Percentiles rank a stretch among this genome's conserved stretches.
phyloP scores from a whole-genome alignment of 2,888 invertebrate genomes.

The Phragmatobia fuliginosa region DNA sequence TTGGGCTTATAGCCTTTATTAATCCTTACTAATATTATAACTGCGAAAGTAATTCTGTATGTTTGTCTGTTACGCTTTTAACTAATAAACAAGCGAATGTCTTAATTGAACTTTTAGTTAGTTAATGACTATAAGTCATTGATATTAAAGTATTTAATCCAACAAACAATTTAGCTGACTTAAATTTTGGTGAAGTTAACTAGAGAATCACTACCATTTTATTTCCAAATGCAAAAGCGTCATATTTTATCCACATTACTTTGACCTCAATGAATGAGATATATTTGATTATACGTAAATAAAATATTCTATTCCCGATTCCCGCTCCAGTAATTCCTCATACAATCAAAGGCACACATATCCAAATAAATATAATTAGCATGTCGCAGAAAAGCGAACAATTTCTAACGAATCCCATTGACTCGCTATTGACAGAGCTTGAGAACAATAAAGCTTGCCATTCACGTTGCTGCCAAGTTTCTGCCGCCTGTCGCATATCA shows the following conservation, averaged over 20 bases:
- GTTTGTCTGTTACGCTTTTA: too few relatives aligned
- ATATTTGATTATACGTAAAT: not conserved
- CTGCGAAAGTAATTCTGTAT: too few relatives aligned
- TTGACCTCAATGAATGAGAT: not conserved
- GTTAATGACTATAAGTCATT: too few relatives aligned
- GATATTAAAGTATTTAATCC: too few relatives aligned
- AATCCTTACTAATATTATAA: too few relatives aligned
- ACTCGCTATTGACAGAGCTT: slow-evolving; percentile 39
- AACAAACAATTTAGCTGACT: too few relatives aligned
- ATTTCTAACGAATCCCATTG: slow-evolving; percentile 43
- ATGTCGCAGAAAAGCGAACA: slow-evolving; percentile 25
- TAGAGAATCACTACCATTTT: not conserved
- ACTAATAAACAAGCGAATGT: too few relatives aligned
- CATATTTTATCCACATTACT: not conserved
- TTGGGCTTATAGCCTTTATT: not conserved
- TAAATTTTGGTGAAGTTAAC: too few relatives aligned
- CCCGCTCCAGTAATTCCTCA: not conserved
- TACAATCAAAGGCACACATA: slow-evolving; percentile 7
- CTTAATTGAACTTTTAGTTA: too few relatives aligned
- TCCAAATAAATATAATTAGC: slow-evolving; percentile 20
- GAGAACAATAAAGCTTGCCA: slow-evolving; percentile 48
- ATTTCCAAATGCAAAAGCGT: not conserved
- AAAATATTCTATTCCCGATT: slow-evolving; percentile 1
- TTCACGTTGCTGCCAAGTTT: slow-evolving; percentile 46
- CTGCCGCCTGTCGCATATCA: slow-evolving; percentile 37